Evolutionary conservation across 2,113 vertebrate genomes (phyloP), one percentile per base, ranked within the genome.

Genomic region (Choloepus hoffmanni): DNA sequence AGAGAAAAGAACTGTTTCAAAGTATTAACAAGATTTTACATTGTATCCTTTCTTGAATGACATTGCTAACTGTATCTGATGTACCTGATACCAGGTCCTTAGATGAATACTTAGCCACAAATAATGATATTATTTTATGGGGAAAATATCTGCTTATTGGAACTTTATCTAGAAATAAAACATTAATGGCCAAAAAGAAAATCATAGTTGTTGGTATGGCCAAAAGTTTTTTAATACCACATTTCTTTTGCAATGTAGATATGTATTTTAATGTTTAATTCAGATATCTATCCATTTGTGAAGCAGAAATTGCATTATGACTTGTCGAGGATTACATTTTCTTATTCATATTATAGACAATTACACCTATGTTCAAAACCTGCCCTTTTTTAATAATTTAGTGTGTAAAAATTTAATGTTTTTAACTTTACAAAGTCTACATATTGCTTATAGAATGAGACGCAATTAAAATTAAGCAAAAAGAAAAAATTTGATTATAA

Each of bases 221-320:
- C 19, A 36, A 43, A 58, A 70, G 11, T 13, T 83, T 90, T 88
- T 94, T 81, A 89, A 85, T 30, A 18, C 40, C 33, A 12, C n/a
- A 43, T 94, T 89, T 76, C 45, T 88, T 76, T 89, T 89, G 55
- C 65, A 85, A 6, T 85, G 2, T 79, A 48, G 50, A 76, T 8
- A 23, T 36, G 23, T 50, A 60, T 85, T 95, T 96, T 92, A 92
- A 76, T 86, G 55, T 94, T 90, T 36, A 48, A 53, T 90, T 82
- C 60, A 89, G 33, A 72, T 90, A 60, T 30, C 12, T 94, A 11
- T 18, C 58, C 90, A 74, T 95, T 76, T 94, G 12, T 89, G 30
- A 95, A 86, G 21, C 68, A 94, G 48, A 86, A 62, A 36, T 77
- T 89, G 53, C 58, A 94, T 86, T 90, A 16, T 67, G 30, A 83